Evolutionary conservation across 2,888 invertebrate genomes (phyloP).

Genomic region (Quadroppia sp.): DNA sequence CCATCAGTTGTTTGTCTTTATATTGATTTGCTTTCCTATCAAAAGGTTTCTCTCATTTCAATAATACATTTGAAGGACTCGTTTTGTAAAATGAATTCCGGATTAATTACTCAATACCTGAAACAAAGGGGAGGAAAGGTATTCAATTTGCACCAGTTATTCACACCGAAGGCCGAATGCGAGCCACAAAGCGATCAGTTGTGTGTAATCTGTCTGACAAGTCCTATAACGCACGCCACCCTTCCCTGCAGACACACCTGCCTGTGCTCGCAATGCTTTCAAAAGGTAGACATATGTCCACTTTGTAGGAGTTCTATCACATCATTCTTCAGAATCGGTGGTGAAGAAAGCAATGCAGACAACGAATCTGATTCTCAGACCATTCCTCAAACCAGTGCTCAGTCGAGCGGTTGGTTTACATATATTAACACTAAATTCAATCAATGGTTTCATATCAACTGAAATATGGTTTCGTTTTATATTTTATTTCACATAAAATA

Average conservation of each 20-base stretch:
- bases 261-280: constrained; percentile 73
- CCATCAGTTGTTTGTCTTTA: constrained; percentile 49
- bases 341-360: background rate
- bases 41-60: constrained; percentile 65
- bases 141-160: constrained; percentile 41
- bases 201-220: constrained; percentile 78
- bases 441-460: background rate
- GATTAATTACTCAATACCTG: constrained; percentile 75
- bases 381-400: background rate
- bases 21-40: constrained; percentile 50
- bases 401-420: constrained; percentile 21
- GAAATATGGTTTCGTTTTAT: background rate
- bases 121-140: constrained; percentile 69
- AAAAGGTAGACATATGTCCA: constrained; percentile 75
- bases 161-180: constrained; percentile 25
- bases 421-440: background rate
- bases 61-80: constrained; percentile 78
- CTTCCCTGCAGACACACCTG: constrained; percentile 81
- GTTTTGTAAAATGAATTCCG: constrained; percentile 72
- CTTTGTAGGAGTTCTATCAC: constrained; percentile 78
- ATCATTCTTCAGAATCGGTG: constrained; percentile 63
- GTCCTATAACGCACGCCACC: constrained; percentile 70
- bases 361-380: background rate
- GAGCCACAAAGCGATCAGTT: constrained; percentile 48
- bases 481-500: background rate